Evolutionary conservation across 2,888 invertebrate genomes (phyloP).

Genomic region (Ditula angustiorana): DNA sequence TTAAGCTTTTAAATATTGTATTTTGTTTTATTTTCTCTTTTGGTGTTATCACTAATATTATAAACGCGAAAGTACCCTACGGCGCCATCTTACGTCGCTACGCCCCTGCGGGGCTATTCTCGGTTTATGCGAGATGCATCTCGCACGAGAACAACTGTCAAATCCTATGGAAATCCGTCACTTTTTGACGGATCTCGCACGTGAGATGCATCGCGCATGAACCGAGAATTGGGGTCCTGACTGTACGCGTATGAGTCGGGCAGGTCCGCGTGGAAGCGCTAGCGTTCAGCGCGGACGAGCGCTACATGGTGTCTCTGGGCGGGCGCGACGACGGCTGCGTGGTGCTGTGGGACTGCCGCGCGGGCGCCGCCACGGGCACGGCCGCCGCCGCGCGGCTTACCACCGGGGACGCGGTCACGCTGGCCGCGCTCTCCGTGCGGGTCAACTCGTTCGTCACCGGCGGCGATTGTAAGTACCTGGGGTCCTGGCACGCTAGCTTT

Average conservation of each 20-base stretch:
- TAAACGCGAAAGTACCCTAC: no score
- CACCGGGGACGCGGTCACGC: conserved; percentile 88
- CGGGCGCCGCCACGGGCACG: conserved; percentile 87
- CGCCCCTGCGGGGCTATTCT: no score
- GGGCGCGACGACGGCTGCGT: conserved; percentile 96
- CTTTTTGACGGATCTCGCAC: no score
- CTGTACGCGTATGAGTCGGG: background rate
- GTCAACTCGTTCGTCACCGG: conserved; percentile 90
- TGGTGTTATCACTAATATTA: no score
- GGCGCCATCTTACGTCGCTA: no score
- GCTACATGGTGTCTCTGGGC: conserved; percentile 93
- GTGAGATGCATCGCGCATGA: background rate
- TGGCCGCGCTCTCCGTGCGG: conserved; percentile 83
- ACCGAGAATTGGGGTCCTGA: background rate
- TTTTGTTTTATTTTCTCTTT: no score
- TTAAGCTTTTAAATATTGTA: no score
- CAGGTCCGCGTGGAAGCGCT: conserved; percentile 93
- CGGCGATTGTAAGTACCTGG: conserved; percentile 87
- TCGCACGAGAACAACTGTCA: no score
- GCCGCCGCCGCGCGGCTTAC: conserved; percentile 87
- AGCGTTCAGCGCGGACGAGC: conserved; percentile 92
- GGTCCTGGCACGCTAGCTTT: no score
- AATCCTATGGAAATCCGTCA: no score
- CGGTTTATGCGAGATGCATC: no score
- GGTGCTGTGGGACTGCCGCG: conserved; percentile 92